Percentiles rank a stretch among this genome's conserved stretches.
Evolutionary conservation across 2,888 invertebrate genomes (phyloP).

Genomic region (Rutpela maculata): DNA sequence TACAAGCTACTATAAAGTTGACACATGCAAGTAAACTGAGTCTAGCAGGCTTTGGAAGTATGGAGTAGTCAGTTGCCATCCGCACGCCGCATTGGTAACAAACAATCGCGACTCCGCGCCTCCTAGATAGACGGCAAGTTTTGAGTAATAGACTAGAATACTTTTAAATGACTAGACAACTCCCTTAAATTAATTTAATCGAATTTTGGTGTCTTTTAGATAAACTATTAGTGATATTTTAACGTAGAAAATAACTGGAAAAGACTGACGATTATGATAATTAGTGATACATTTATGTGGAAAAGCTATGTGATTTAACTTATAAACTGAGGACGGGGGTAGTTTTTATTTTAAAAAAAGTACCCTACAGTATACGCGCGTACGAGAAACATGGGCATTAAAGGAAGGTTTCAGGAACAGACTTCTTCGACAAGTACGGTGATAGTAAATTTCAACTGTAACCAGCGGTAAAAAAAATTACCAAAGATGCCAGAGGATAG

Average conservation of each 20-base stretch:
- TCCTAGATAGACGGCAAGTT: conserved; percentile 50
- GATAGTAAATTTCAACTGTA: conserved; percentile 39
- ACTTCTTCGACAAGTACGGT: conserved; percentile 26
- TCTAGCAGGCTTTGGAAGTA: conserved; percentile 54
- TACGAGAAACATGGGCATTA: conserved; percentile 49
- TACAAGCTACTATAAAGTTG: conserved; percentile 52
- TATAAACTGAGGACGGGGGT: conserved; percentile 20
- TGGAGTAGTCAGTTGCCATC: conserved; percentile 65
- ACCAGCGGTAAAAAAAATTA: conserved; percentile 45
- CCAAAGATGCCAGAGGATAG: conserved; percentile 47
- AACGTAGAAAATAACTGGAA: conserved; percentile 13
- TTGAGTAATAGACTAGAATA: conserved; percentile 42
- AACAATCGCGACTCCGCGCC: conserved; percentile 59
- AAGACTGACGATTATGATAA: conserved; percentile 35
- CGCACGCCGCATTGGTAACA: conserved; percentile 63
- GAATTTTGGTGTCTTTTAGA: conserved; percentile 29
- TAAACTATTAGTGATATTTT: conserved; percentile 36
- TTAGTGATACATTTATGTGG: conserved; percentile 28
- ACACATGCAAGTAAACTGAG: conserved; percentile 52
- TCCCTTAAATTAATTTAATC: conserved; percentile 4
- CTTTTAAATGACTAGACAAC: conserved; percentile 18
- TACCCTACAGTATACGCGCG: conserved; percentile 24
- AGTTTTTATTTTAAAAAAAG: conserved; percentile 42
- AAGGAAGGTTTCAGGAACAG: conserved; percentile 30
- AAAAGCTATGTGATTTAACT: conserved; percentile 37